Evolutionary conservation across 2,888 invertebrate genomes (phyloP).

Genomic region (Pachydiplax longipennis): DNA sequence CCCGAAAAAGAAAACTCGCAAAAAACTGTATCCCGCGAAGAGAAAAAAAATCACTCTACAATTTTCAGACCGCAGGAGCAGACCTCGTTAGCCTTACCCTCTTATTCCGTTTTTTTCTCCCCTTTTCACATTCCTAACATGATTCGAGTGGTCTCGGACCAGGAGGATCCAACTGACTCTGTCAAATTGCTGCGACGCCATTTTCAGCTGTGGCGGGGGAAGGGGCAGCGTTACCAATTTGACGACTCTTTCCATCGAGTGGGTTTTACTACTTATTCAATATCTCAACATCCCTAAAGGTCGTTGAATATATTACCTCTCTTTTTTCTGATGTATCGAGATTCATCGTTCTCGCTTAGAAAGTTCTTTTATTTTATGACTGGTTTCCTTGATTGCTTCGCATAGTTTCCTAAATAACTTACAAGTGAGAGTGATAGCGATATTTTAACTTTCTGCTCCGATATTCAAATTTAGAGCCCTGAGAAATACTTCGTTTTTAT

Average conservation of each 20-base stretch:
- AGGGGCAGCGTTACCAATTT: background rate
- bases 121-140: background rate
- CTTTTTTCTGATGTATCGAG: too few species aligned
- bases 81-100: background rate
- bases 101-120: background rate
- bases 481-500: too few species aligned
- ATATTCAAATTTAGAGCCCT: too few species aligned
- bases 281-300: too few species aligned
- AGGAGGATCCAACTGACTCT: background rate
- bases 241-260: background rate
- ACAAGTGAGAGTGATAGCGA: too few species aligned
- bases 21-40: background rate
- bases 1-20: background rate
- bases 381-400: too few species aligned
- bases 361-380: too few species aligned
- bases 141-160: background rate
- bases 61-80: background rate
- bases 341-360: too few species aligned
- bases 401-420: too few species aligned
- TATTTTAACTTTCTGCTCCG: too few species aligned
- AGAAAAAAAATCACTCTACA: conserved; percentile 8
- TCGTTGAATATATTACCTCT: too few species aligned
- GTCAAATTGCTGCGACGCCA: conserved; percentile 10
- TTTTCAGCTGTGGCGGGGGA: background rate
- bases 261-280: too few species aligned